Conservation (phyloP, 2,797 vertebrate species). For the Ateles fusciceps region DNA sequence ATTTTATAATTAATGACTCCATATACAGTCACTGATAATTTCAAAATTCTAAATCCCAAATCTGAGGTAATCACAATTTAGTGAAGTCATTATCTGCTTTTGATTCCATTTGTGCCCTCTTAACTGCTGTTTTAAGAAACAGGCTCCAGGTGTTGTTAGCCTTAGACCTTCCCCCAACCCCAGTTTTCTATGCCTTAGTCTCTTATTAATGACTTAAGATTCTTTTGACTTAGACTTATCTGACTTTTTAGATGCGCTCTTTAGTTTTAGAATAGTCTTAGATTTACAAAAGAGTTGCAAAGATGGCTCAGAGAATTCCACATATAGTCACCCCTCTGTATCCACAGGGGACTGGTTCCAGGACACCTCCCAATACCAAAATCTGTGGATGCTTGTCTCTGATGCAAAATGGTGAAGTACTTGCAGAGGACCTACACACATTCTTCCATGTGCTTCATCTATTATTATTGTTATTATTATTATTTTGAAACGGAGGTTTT, state of each 20-base stretch:
- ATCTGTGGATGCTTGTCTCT: background rate
- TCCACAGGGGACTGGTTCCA: background rate
- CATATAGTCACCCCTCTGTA: background rate
- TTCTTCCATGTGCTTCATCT: background rate
- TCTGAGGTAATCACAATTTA: background rate
- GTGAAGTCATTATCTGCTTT: background rate
- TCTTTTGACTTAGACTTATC: background rate
- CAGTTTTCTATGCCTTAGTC: background rate
- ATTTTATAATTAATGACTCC: constrained; percentile 53
- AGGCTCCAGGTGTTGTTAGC: background rate
- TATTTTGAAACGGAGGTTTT: background rate
- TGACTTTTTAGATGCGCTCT: background rate
- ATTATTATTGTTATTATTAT: background rate
- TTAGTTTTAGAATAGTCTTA: background rate
- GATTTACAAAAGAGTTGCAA: background rate
- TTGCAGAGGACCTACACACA: background rate
- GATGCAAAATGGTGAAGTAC: no score
- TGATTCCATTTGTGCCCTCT: background rate
- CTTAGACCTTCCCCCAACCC: background rate
- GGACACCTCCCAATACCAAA: background rate
- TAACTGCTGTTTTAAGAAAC: background rate
- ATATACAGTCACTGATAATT: background rate
- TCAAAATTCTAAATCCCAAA: constrained; percentile 17
- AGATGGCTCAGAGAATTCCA: background rate
- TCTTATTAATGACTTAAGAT: background rate